Evolutionary conservation across 2,797 vertebrate genomes (phyloP).

Genomic region (Poeciliopsis turneri): DNA sequence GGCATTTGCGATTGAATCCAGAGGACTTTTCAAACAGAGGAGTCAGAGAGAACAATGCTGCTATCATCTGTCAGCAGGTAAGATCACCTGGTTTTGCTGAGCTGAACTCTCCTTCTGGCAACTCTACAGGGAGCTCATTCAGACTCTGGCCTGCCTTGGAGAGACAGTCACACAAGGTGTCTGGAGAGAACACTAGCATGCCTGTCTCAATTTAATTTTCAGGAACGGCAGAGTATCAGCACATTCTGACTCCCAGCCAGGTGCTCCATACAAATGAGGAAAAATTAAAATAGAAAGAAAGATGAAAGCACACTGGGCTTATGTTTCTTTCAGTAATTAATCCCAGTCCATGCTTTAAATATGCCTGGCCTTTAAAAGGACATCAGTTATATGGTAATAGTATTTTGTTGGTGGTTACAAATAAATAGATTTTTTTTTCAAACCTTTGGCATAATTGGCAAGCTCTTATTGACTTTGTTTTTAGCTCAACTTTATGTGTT

Average conservation of each 20-base stretch:
- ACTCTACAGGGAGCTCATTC: constrained; percentile 74
- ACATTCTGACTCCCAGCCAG: constrained; percentile 52
- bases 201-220: constrained; percentile 63
- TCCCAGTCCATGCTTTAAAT: constrained; percentile 9
- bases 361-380: constrained; percentile 10
- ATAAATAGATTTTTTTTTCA: background rate
- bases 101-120: constrained; percentile 65
- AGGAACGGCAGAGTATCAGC: constrained; percentile 49
- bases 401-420: constrained; percentile 8
- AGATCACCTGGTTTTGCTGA: constrained; percentile 72
- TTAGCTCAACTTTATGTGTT: background rate
- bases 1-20: constrained; percentile 72
- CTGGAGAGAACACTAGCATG: constrained; percentile 57
- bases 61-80: constrained; percentile 77
- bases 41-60: constrained; percentile 75
- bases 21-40: constrained; percentile 74
- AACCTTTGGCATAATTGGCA: background rate
- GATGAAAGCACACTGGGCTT: constrained; percentile 5
- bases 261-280: constrained; percentile 50
- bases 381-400: background rate
- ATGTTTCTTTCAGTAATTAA: constrained; percentile 10
- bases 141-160: constrained; percentile 46
- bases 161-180: constrained; percentile 58
- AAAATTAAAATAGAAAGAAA: constrained; percentile 30
- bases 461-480: background rate